phyloP scores from a whole-genome alignment of 2,113 vertebrate genomes.

The Mustela lutreola region DNA sequence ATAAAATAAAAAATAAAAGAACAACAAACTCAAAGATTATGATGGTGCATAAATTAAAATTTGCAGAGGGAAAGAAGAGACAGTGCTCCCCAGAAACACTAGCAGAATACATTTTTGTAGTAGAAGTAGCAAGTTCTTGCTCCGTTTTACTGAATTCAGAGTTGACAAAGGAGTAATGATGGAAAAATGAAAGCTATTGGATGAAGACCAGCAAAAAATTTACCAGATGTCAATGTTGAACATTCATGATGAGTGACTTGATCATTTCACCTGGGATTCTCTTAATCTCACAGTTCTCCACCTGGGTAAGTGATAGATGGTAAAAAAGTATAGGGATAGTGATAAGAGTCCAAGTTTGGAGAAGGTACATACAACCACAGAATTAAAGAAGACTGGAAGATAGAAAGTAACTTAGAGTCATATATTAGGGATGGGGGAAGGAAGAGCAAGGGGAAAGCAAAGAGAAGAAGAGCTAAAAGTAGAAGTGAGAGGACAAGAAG shows the following conservation, averaged over 20 bases:
- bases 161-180: neutral
- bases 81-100: neutral
- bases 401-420: neutral
- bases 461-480: neutral
- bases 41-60: conserved; percentile 41
- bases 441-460: neutral
- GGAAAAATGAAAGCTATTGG: neutral
- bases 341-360: neutral
- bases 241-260: neutral
- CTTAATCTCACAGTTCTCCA: neutral
- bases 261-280: neutral
- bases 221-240: neutral
- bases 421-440: neutral
- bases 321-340: neutral
- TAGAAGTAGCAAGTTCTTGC: neutral
- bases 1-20: neutral
- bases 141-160: neutral
- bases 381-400: neutral
- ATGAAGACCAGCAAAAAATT: neutral
- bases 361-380: neutral
- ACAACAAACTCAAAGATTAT: conserved; percentile 12
- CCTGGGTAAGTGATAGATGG: neutral
- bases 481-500: neutral
- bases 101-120: neutral
- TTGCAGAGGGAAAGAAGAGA: neutral